phyloP scores from a whole-genome alignment of 1,140 invertebrate genomes.

The Dinoponera quadriceps region DNA sequence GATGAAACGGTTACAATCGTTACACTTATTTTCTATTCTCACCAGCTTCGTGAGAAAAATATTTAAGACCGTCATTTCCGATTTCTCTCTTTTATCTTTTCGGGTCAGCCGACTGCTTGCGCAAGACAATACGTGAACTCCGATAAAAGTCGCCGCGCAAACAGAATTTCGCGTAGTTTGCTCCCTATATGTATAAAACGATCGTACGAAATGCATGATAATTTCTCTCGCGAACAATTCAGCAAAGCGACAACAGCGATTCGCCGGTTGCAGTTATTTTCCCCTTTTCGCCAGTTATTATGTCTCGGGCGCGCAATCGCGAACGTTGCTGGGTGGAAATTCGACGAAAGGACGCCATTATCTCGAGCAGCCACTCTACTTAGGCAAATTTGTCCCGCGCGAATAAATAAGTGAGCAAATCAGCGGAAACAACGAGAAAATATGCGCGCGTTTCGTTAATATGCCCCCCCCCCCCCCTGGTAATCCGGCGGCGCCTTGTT shows the following conservation, averaged over 20 bases:
- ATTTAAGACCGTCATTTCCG: background rate
- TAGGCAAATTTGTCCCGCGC: constrained; percentile 12
- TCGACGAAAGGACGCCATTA: constrained; percentile 31
- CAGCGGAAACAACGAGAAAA: constrained; percentile 18
- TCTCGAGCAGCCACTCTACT: constrained; percentile 38
- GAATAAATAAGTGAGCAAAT: constrained; percentile 38
- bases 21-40: background rate
- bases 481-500: background rate
- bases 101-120: background rate
- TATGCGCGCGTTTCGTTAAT: background rate
- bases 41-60: background rate
- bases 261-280: constrained; percentile 19
- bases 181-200: background rate
- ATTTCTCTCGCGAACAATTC: constrained; percentile 15
- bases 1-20: background rate
- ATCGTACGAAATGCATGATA: background rate
- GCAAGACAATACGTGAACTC: background rate
- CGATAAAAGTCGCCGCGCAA: constrained; percentile 7
- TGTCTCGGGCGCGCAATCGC: background rate
- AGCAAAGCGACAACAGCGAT: constrained; percentile 3
- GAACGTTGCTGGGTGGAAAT: constrained; percentile 2
- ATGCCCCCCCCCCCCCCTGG: background rate
- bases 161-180: constrained; percentile 18
- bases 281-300: constrained; percentile 5
- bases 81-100: background rate